Evolutionary conservation across 1,140 invertebrate species (phyloP).

Genomic region (Oreohelix idahoensis): DNA sequence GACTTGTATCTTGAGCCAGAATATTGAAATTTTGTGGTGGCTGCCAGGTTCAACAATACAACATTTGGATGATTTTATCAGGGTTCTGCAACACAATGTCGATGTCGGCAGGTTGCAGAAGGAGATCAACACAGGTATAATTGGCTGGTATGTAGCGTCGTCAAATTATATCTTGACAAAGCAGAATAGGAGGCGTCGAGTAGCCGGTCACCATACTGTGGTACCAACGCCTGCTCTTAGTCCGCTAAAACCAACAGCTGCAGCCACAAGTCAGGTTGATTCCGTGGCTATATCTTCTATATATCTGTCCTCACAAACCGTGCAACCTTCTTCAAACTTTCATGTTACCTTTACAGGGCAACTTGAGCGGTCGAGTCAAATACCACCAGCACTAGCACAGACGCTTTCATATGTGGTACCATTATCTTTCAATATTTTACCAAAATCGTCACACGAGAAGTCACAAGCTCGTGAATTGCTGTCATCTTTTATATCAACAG

Average conservation of each 20-base stretch:
- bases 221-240: slow-evolving; percentile 37
- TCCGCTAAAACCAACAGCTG: slow-evolving; percentile 25
- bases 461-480: no score
- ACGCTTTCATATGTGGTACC: background rate
- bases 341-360: background rate
- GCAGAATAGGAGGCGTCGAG: slow-evolving; percentile 26
- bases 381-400: background rate
- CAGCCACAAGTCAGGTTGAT: background rate
- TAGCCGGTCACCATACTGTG: slow-evolving; percentile 9
- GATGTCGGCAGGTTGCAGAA: slow-evolving; percentile 43
- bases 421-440: background rate
- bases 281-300: background rate
- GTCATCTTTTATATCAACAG: background rate
- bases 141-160: slow-evolving; percentile 50
- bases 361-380: background rate
- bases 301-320: background rate
- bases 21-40: slow-evolving; percentile 47
- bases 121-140: slow-evolving; percentile 34
- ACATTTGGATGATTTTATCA: slow-evolving; percentile 42
- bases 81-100: slow-evolving; percentile 50
- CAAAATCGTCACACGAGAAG: background rate
- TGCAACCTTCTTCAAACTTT: background rate
- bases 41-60: slow-evolving; percentile 38
- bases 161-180: slow-evolving; percentile 23
- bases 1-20: slow-evolving; percentile 28